Evolutionary conservation across 2,113 vertebrate species (phyloP), one percentile per base, ranked within the genome.

Genomic region (Chroicocephalus ridibundus): DNA sequence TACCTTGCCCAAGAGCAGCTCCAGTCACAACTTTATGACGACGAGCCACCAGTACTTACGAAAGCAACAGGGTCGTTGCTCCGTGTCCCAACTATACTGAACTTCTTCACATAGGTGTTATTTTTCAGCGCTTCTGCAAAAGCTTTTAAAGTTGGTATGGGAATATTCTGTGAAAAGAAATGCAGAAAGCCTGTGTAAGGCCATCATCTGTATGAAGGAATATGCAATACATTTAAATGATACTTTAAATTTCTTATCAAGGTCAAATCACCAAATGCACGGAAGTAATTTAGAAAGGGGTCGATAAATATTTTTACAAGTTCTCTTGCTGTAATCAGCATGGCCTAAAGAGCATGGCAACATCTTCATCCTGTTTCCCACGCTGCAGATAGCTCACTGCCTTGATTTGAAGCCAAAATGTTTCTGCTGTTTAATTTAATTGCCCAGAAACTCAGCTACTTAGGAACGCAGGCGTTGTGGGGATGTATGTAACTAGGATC

Each of bases 51-150:
- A 66, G 68, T 88, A 99, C 99, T 98, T 97, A 99, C 99, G 62
- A 98, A 99, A 14, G 99, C 99, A 82, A 99, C 99, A 1, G 99
- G 99, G 93, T 99, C 99, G 0, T 99, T 99, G 98, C 99, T 99
- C 88, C 99, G 98, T 44, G 99, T 99, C 93, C 99, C 99, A 77
- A 99, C 99, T 11, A 99, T 99, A 97, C 99, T 99, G 96, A 99
- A 98, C 94, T 99, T 99, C 95, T 99, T 99, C 94, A 99, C 99
- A 0, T 98, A 97, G 0, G 97, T 97, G 98, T 99, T 99, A 68
- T 97, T 98, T 60, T 98, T 99, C 97, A 99, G 97, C 0, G 99
- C 99, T 80, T 99, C 99, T 0, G 99, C 99, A 20, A 99, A 99
- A 1, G 98, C 99, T 97, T 99, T 99, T 96, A 99, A 97, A 60